Evolutionary conservation across 1,140 invertebrate species (phyloP).

Genomic region (Aphis craccivora): DNA sequence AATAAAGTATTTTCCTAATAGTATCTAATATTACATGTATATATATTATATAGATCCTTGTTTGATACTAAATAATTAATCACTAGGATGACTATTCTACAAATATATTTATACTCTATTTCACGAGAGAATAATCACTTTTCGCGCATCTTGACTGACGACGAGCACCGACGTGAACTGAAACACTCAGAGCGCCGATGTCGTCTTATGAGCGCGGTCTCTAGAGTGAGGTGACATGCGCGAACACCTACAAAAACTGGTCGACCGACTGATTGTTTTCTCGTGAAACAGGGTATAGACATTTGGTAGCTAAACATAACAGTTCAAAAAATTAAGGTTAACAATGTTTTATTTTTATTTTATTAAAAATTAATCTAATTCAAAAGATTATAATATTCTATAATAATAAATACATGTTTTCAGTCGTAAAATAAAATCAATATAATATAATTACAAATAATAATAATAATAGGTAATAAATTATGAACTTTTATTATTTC

Average conservation of each 20-base stretch:
- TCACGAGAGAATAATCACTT: too few relatives aligned
- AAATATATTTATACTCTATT: not conserved
- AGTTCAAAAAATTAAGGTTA: not conserved
- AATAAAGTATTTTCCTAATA: not conserved
- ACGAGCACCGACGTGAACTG: too few relatives aligned
- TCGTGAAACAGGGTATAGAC: not conserved
- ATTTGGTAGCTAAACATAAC: not conserved
- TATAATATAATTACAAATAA: not conserved
- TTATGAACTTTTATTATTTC: not conserved
- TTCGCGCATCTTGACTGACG: too few relatives aligned
- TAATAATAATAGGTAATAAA: not conserved
- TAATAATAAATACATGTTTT: conserved; percentile 3
- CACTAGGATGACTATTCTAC: not conserved
- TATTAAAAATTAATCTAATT: not conserved
- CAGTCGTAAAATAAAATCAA: not conserved
- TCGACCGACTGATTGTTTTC: too few relatives aligned
- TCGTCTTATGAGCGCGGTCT: too few relatives aligned
- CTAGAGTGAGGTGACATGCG: too few relatives aligned
- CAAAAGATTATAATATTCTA: not conserved
- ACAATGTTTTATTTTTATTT: conserved; percentile 18
- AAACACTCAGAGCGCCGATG: too few relatives aligned
- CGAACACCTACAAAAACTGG: too few relatives aligned
- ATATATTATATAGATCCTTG: not conserved
- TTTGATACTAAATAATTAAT: not conserved
- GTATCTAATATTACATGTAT: not conserved